A percentile compares a stretch with the other conserved stretches of the same genome.
Conservation (phyloP, 1,140 invertebrate species). For the Cherax destructor region DNA sequence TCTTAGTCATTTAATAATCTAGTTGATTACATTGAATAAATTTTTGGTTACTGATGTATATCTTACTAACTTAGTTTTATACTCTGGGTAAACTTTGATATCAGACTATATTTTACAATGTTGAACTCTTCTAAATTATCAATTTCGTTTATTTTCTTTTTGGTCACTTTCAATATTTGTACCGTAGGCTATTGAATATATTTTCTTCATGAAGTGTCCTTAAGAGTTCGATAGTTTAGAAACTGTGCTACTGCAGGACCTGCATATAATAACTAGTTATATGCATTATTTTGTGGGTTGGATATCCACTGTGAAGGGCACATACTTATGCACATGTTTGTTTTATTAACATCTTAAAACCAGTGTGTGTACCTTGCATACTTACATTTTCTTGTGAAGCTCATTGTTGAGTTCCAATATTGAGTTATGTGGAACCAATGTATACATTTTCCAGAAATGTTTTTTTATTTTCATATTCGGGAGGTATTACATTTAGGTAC, state of each 20-base stretch:
- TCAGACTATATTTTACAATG: slow-evolving; percentile 18
- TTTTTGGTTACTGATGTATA: slow-evolving; percentile 35
- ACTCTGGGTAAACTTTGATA: slow-evolving; percentile 11
- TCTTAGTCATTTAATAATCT: slow-evolving; percentile 37
- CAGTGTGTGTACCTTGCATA: not conserved
- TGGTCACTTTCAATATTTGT: not conserved
- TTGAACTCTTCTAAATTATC: slow-evolving; percentile 17
- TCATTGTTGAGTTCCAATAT: slow-evolving; percentile 17
- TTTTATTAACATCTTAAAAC: not conserved
- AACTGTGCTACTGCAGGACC: not conserved
- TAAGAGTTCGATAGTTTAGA: not conserved
- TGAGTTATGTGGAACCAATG: slow-evolving; percentile 23
- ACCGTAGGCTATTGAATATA: slow-evolving; percentile 8
- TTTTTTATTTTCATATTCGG: not conserved
- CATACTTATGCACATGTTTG: slow-evolving; percentile 4
- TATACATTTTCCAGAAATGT: not conserved
- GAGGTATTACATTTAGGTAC: not conserved
- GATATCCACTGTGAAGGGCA: slow-evolving; percentile 2
- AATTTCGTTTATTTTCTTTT: slow-evolving; percentile 3
- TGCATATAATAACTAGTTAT: not conserved
- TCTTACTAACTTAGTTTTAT: slow-evolving; percentile 14
- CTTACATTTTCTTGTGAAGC: not conserved
- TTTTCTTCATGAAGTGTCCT: slow-evolving; percentile 20
- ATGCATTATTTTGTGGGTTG: not conserved
- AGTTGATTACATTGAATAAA: slow-evolving; percentile 1